Evolutionary conservation across 2,113 vertebrate species (phyloP).

Genomic region (Morone chrysops): DNA sequence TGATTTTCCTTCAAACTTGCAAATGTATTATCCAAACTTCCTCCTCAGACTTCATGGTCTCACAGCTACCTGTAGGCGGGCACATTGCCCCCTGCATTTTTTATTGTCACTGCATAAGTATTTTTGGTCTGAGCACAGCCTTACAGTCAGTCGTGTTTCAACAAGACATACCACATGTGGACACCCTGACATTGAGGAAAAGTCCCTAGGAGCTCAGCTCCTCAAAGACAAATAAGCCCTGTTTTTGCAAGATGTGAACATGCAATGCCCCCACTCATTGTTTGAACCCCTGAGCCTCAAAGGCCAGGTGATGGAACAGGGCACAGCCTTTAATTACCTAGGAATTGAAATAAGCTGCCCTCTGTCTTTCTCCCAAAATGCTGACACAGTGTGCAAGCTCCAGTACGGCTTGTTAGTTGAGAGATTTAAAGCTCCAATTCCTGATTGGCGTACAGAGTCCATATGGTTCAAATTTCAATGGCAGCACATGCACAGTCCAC

Average conservation of each 20-base stretch:
- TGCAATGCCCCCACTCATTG: neutral
- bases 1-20: slow-evolving; percentile 1
- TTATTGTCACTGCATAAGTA: neutral
- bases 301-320: slow-evolving; percentile 43
- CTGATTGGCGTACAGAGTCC: slow-evolving; percentile 20
- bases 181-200: neutral
- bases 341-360: slow-evolving; percentile 33
- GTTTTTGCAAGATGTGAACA: slow-evolving; percentile 12
- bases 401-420: slow-evolving; percentile 38
- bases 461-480: neutral
- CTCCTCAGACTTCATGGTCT: neutral
- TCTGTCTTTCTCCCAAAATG: slow-evolving; percentile 49
- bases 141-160: neutral
- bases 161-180: neutral
- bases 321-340: slow-evolving; percentile 57
- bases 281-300: slow-evolving; percentile 37
- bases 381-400: slow-evolving; percentile 42
- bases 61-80: neutral
- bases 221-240: neutral
- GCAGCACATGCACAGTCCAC: slow-evolving; percentile 4
- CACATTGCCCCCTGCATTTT: neutral
- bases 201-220: slow-evolving; percentile 1
- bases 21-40: neutral
- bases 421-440: slow-evolving; percentile 18
- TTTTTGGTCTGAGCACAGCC: neutral